These are phyloP conservation scores for Pegoplata infirma DNA, from an alignment of 2,888 invertebrate species.

Conservation along the genomic window DNA sequence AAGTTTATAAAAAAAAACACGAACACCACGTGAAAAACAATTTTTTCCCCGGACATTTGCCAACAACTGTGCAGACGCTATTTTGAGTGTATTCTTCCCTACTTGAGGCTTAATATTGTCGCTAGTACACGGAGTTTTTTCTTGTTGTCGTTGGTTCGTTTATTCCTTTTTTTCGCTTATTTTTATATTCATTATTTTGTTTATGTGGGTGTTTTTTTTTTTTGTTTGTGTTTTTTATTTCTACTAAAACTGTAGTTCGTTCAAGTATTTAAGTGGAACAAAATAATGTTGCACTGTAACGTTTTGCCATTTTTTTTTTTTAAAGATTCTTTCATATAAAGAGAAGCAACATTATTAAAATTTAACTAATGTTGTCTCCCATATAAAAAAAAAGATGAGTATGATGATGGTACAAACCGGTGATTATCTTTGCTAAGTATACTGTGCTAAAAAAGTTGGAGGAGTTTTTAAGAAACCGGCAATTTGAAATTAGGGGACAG, in stretches of 20 bases:
- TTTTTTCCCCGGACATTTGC: conserved; percentile 49
- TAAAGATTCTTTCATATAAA: too few species aligned
- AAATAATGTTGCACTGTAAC: conserved; percentile 55
- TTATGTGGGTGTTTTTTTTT: conserved; percentile 7
- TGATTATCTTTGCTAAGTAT: conserved; percentile 1
- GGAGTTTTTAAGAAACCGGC: too few species aligned
- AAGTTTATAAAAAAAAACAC: background rate
- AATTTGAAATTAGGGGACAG: too few species aligned
- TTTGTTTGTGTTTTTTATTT: background rate
- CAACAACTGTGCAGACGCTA: conserved; percentile 50
- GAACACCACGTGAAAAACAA: background rate
- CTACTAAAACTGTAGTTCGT: conserved; percentile 48
- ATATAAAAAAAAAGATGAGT: conserved; percentile 30
- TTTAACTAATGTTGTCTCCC: conserved; percentile 59
- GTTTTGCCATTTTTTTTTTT: conserved; percentile 14
- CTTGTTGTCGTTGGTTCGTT: background rate
- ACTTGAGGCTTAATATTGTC: conserved; percentile 59
- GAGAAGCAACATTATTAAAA: conserved; percentile 57
- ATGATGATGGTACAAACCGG: conserved; percentile 22
- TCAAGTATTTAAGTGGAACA: conserved; percentile 61
- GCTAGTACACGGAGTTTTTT: conserved; percentile 22
- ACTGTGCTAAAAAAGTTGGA: background rate
- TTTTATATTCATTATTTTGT: conserved; percentile 57
- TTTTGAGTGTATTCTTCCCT: conserved; percentile 46
- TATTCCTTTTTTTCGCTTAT: conserved; percentile 37